Percentiles rank a stretch among this genome's conserved stretches.
These are phyloP conservation scores for Scaptomyza flava DNA, from an alignment of 2,888 invertebrate species.

Conservation along the genomic window DNA sequence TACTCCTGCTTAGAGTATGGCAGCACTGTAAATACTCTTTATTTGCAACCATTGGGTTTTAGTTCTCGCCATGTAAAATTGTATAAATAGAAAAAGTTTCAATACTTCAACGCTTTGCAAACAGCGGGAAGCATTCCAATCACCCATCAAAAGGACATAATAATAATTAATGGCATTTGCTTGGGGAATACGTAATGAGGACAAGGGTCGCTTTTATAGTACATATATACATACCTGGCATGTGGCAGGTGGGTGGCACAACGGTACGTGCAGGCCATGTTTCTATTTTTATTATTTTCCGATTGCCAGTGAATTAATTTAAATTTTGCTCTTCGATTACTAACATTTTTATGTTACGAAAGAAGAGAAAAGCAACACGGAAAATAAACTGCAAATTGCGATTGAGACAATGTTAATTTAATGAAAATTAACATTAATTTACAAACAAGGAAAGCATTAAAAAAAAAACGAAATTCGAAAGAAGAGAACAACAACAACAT, in stretches of 20 bases:
- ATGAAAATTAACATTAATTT: slow-evolving; percentile 81
- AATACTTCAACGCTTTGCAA: slow-evolving; percentile 37
- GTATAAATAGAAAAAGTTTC: slow-evolving; percentile 43
- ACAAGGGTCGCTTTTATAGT: slow-evolving; percentile 3
- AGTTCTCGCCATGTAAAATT: slow-evolving; percentile 50
- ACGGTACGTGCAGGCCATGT: slow-evolving; percentile 19
- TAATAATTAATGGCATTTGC: slow-evolving; percentile 84
- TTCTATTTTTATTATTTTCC: slow-evolving; percentile 77
- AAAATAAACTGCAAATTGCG: slow-evolving; percentile 64
- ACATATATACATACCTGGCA: slow-evolving; percentile 1
- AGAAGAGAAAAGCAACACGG: slow-evolving; percentile 12
- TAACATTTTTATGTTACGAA: slow-evolving; percentile 37
- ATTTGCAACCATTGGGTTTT: slow-evolving; percentile 12
- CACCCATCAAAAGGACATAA: slow-evolving; percentile 81
- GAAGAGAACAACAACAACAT: slow-evolving; percentile 30
- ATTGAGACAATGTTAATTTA: slow-evolving; percentile 61
- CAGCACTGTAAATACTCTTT: not conserved
- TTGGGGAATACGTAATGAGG: slow-evolving; percentile 82
- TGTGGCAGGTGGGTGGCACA: slow-evolving; percentile 22
- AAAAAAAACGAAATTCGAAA: not conserved
- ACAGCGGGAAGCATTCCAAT: slow-evolving; percentile 56
- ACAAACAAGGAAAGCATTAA: slow-evolving; percentile 30
- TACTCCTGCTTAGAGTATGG: not conserved
- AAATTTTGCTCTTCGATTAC: slow-evolving; percentile 60
- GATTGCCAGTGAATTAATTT: slow-evolving; percentile 68